Percentiles rank a stretch among this genome's conserved stretches.
phyloP scores from a whole-genome alignment of 2,797 vertebrate genomes.

The Atherinosoma microstoma region DNA sequence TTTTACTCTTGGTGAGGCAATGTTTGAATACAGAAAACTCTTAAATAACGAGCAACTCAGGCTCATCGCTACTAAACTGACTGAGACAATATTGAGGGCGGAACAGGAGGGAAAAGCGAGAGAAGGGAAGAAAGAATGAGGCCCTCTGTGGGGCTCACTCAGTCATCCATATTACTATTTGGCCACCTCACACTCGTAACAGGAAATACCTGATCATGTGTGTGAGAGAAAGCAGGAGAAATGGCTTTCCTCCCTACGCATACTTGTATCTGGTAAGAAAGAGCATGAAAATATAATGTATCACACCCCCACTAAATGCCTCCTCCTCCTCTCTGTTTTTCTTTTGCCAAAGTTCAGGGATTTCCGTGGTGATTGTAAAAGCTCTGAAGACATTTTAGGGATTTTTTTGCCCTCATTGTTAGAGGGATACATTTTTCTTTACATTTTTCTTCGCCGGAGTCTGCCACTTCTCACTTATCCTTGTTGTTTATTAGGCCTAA shows the following conservation, averaged over 20 bases:
- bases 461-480: conserved; percentile 20
- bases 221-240: conserved; percentile 26
- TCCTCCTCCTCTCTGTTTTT: conserved; percentile 41
- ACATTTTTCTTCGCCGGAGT: conserved; percentile 22
- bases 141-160: conserved; percentile 59
- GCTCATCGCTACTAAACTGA: conserved; percentile 17
- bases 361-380: conserved; percentile 41
- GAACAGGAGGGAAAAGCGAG: conserved; percentile 28
- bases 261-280: conserved; percentile 39
- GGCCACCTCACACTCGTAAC: conserved; percentile 63
- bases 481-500: conserved; percentile 8
- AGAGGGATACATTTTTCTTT: too few relatives aligned
- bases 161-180: conserved; percentile 60
- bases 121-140: conserved; percentile 47
- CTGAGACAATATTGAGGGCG: conserved; percentile 12
- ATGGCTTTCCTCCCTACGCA: conserved; percentile 20
- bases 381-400: conserved; percentile 21
- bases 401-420: conserved; percentile 19
- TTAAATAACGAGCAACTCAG: conserved; percentile 18
- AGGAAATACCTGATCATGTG: conserved; percentile 73
- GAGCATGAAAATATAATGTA: conserved; percentile 45
- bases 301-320: conserved; percentile 37
- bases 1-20: background rate
- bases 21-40: conserved; percentile 3
- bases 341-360: conserved; percentile 32